These are phyloP conservation scores for Xyrauchen texanus DNA, from an alignment of 2,113 vertebrate species.

Conservation along the genomic window DNA sequence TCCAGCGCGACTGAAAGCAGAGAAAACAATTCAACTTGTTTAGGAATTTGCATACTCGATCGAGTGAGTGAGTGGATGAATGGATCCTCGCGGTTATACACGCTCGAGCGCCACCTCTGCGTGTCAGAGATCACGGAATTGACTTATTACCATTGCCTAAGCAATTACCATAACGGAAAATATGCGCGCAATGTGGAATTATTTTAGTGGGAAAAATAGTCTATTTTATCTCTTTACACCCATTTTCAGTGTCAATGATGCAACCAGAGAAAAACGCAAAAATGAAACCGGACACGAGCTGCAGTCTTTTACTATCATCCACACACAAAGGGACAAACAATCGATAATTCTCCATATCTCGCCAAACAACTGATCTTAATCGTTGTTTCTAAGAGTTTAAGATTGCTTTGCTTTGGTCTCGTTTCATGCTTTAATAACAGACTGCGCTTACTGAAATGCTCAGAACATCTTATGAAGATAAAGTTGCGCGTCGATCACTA, in stretches of 20 bases:
- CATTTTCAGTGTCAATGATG: not conserved
- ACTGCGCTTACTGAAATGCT: not conserved
- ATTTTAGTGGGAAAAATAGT: not conserved
- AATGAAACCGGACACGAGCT: constrained; percentile 12
- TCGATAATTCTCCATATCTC: not conserved
- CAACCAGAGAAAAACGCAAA: not conserved
- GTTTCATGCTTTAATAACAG: not conserved
- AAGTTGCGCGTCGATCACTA: constrained; percentile 43
- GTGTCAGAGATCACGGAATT: not conserved
- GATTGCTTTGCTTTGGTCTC: not conserved
- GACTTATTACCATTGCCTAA: not conserved
- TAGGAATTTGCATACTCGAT: constrained; percentile 5
- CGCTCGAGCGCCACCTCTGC: not conserved
- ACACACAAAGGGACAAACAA: constrained; percentile 1
- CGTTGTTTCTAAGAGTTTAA: constrained; percentile 5
- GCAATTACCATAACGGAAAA: not conserved
- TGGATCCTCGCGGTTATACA: not conserved
- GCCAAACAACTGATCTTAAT: not conserved
- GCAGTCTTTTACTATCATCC: constrained; percentile 1
- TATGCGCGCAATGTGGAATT: not conserved
- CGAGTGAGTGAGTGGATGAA: not conserved
- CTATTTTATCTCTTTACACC: not conserved
- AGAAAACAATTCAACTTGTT: not conserved
- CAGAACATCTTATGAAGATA: not conserved
- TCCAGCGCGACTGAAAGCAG: constrained; percentile 72